These are phyloP conservation scores for Peromyscus eremicus DNA, from an alignment of 2,797 vertebrate genomes.

Conservation along the genomic window DNA sequence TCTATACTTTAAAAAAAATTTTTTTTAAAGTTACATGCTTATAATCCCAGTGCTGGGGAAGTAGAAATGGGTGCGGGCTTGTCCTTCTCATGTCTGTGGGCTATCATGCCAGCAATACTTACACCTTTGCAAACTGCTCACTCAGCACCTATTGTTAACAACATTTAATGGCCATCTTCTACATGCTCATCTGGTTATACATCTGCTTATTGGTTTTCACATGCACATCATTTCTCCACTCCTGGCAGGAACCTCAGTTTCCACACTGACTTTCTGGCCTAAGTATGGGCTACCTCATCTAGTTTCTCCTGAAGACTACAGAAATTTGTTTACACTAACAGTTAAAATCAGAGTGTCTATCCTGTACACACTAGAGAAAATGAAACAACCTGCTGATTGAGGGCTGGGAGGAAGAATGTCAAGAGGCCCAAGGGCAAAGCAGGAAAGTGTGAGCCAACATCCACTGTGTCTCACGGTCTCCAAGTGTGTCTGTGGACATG, in stretches of 20 bases:
- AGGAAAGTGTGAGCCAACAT: background rate
- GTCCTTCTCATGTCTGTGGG: background rate
- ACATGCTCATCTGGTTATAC: background rate
- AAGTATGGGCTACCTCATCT: accelerated
- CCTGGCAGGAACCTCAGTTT: background rate
- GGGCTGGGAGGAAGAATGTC: background rate
- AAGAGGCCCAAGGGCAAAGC: background rate
- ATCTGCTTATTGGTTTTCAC: accelerated
- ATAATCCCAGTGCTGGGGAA: background rate
- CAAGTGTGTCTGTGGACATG: background rate
- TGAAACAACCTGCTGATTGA: no score
- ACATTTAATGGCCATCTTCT: background rate
- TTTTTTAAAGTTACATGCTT: background rate
- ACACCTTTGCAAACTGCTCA: background rate
- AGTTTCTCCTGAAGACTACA: background rate
- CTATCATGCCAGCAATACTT: background rate
- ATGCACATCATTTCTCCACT: background rate
- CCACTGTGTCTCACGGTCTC: background rate
- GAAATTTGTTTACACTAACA: background rate
- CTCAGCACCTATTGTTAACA: background rate
- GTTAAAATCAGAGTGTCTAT: background rate
- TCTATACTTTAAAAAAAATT: background rate
- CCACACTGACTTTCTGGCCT: background rate
- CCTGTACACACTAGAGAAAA: background rate
- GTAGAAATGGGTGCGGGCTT: background rate